Evolutionary conservation across 2,797 vertebrate genomes (phyloP).

Genomic region (Macroramphosus scolopax): DNA sequence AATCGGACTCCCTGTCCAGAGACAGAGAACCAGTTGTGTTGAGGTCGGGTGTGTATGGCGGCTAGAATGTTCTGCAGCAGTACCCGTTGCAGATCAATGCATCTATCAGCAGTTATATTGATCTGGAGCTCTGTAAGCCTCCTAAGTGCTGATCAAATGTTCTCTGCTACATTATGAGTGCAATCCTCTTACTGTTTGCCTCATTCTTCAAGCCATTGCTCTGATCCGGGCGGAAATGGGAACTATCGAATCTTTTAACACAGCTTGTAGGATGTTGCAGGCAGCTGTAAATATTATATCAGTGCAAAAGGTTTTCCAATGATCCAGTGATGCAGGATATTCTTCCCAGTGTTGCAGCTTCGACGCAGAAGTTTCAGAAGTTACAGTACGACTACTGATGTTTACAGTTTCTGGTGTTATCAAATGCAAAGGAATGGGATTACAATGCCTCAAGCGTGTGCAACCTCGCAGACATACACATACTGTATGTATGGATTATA

Average conservation of each 20-base stretch:
- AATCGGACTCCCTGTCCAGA: too few species aligned
- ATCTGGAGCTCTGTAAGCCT: conserved; percentile 58
- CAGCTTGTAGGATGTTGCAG: conserved; percentile 34
- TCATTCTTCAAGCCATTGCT: conserved; percentile 41
- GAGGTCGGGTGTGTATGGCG: too few species aligned
- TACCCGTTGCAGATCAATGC: conserved; percentile 61
- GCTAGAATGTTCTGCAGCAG: too few species aligned
- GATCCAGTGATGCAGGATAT: conserved; percentile 41
- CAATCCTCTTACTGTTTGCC: conserved; percentile 46
- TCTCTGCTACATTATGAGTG: conserved; percentile 55
- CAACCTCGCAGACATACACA: neutral
- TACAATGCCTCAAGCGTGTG: conserved; percentile 19
- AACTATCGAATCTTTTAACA: conserved; percentile 28
- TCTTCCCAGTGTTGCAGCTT: conserved; percentile 50
- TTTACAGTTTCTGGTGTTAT: conserved; percentile 39
- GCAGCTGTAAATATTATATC: conserved; percentile 44
- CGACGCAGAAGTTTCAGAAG: conserved; percentile 50
- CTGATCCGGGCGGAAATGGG: conserved; percentile 32
- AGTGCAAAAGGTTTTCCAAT: conserved; percentile 45
- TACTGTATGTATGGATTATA: conserved; percentile 6
- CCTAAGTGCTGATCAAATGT: conserved; percentile 63
- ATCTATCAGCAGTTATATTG: conserved; percentile 66
- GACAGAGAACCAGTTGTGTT: too few species aligned
- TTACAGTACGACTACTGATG: conserved; percentile 37
- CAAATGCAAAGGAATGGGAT: conserved; percentile 32